These are phyloP conservation scores for Schizothorax lantsangensis DNA, from an alignment of 2,797 vertebrate species.

Conservation along the genomic window DNA sequence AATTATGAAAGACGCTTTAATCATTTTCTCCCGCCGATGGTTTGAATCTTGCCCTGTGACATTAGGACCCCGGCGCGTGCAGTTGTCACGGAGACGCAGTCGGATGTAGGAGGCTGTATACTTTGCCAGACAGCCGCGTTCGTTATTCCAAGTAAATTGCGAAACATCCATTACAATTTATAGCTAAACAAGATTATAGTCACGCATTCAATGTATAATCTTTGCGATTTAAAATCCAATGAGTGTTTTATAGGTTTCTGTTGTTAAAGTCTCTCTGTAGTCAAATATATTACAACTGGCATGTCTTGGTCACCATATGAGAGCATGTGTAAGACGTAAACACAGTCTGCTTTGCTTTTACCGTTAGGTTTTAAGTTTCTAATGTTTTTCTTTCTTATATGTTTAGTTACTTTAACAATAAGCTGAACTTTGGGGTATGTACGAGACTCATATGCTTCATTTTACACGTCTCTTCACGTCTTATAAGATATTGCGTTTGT, in stretches of 20 bases:
- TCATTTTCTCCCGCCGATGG: neutral
- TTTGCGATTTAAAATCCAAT: neutral
- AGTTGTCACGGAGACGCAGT: conserved; percentile 32
- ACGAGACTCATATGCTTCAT: neutral
- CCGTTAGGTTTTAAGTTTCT: neutral
- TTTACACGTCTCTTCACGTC: neutral
- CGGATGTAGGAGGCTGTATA: accelerated
- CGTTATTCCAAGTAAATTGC: accelerated
- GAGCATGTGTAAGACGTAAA: neutral
- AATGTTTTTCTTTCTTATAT: neutral
- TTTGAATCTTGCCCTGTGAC: conserved; percentile 20
- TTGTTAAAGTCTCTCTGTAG: no score
- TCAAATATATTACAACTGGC: conserved; percentile 21
- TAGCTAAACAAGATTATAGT: no score
- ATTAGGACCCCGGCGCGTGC: conserved; percentile 25
- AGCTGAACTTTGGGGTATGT: neutral
- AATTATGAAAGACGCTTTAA: neutral
- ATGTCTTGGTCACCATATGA: neutral
- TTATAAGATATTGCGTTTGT: neutral
- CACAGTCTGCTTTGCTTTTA: neutral
- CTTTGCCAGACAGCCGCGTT: accelerated
- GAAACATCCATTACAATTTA: neutral
- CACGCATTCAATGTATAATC: accelerated
- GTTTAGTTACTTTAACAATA: neutral
- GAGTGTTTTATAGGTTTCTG: neutral